Evolutionary conservation across 2,797 vertebrate species (phyloP), one percentile per base, ranked within the genome.

Genomic region (Chromis chromis): DNA sequence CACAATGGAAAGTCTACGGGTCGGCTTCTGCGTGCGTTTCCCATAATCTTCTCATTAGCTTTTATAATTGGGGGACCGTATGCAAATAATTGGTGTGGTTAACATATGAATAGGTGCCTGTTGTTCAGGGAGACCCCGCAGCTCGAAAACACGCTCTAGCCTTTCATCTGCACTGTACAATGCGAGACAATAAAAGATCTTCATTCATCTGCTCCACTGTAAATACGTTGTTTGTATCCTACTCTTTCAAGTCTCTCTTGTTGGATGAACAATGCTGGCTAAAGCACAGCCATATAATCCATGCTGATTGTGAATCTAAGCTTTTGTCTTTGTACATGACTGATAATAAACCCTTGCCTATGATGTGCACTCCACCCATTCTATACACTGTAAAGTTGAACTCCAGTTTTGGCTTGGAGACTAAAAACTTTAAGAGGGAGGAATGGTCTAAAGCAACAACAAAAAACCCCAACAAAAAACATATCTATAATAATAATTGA

Each of bases 11-110:
- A 88, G 88, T 87, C 83, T 65, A 42, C 25, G 6, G 65, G 80
- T 44, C 27, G 46, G 79, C 74, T 76, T 73, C 72, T 73, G 84
- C 86, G 76, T 80, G 86, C 62, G 55, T 89, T 86, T 79, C 79
- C 89, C 84, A 88, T 92, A 91, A 92, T 92, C 88, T 89, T 78
- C 92, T 92, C 91, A 92, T 95, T 94, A 93, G 87, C 78, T 89
- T 92, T 90, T 91, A 93, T 91, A 94, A 94, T 90, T 91, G 89
- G 55, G 79, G 76, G 81, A 76, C 57, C 78, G 68, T 90, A 94
- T 94, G 92, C 92, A 92, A 94, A 95, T 94, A 89, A 93, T 88
- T 86, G 77, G 68, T 57, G 80, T 90, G 74, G 83, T 94, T 94
- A 92, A 86, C 94, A 93, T 94, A 90, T 93, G 90, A 95, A 94